Evolutionary conservation across 2,797 vertebrate genomes (phyloP).

Genomic region (Antrozous pallidus): DNA sequence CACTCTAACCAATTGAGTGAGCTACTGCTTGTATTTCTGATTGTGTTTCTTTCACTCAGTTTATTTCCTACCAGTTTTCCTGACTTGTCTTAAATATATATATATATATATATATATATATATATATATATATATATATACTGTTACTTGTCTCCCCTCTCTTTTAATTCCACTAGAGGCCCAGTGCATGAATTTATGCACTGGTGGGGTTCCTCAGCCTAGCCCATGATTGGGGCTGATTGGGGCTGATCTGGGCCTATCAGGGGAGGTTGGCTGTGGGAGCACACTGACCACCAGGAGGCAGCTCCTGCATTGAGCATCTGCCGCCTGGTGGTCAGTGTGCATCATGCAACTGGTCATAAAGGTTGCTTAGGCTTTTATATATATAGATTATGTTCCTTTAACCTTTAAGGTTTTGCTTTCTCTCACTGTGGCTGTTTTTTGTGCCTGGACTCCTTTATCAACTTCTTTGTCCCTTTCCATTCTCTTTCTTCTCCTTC

Average conservation of each 20-base stretch:
- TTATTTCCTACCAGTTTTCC: neutral
- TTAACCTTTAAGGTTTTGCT: constrained; percentile 23
- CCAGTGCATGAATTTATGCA: too few relatives aligned
- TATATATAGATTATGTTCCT: neutral
- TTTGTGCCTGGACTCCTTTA: neutral
- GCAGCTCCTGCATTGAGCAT: too few relatives aligned
- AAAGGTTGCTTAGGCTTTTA: too few relatives aligned
- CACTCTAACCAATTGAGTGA: neutral
- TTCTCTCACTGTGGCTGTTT: neutral
- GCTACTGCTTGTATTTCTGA: neutral
- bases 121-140: neutral
- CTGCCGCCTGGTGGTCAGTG: too few relatives aligned
- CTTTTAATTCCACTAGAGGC: constrained; percentile 12
- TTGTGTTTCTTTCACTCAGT: neutral
- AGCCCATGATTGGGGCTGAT: too few relatives aligned
- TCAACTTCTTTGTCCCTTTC: neutral
- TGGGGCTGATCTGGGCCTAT: too few relatives aligned
- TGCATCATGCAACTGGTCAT: too few relatives aligned
- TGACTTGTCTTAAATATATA: neutral
- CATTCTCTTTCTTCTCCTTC: constrained; percentile 7
- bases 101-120: too few relatives aligned
- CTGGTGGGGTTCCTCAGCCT: too few relatives aligned
- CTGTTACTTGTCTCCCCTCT: neutral
- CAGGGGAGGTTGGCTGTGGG: too few relatives aligned
- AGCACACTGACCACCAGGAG: too few relatives aligned